phyloP scores from a whole-genome alignment of 1,140 invertebrate species.

The Phocides pigmalion region DNA sequence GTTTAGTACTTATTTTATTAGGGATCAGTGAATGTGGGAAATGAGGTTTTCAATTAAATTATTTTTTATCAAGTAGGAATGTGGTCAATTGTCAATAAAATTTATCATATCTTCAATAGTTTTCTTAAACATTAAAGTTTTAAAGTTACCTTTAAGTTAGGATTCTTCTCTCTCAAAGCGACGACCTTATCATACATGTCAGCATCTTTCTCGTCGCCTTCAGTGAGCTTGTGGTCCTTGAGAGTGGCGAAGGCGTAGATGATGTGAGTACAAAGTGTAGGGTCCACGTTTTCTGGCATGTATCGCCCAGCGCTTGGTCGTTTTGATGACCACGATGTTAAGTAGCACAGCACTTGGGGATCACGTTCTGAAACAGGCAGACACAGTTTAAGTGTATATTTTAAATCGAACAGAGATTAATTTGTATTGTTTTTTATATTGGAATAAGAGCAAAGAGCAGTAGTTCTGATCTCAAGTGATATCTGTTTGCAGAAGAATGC shows the following conservation, averaged over 20 bases:
- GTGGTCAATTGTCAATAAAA: too few relatives aligned
- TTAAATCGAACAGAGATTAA: too few relatives aligned
- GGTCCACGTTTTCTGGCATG: constrained; percentile 93
- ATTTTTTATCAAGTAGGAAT: too few relatives aligned
- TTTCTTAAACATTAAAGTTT: too few relatives aligned
- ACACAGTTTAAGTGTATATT: not conserved
- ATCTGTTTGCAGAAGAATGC: too few relatives aligned
- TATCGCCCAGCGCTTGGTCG: constrained; percentile 94
- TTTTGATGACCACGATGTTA: constrained; percentile 97
- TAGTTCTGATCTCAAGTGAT: too few relatives aligned
- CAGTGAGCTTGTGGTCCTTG: constrained; percentile 91
- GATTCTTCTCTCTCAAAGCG: constrained; percentile 94
- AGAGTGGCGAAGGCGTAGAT: constrained; percentile 96
- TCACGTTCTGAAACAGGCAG: constrained; percentile 87
- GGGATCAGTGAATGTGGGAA: too few relatives aligned
- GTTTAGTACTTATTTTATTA: too few relatives aligned
- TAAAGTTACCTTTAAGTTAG: constrained; percentile 90
- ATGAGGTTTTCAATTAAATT: too few relatives aligned
- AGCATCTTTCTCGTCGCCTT: constrained; percentile 90
- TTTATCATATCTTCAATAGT: too few relatives aligned
- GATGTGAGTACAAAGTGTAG: constrained; percentile 95
- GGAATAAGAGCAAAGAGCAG: too few relatives aligned
- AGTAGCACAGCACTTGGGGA: constrained; percentile 95
- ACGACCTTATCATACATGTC: constrained; percentile 94
- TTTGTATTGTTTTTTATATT: too few relatives aligned